These are phyloP conservation scores for Apodemus sylvaticus DNA, from an alignment of 2,113 vertebrate species.

Conservation along the genomic window DNA sequence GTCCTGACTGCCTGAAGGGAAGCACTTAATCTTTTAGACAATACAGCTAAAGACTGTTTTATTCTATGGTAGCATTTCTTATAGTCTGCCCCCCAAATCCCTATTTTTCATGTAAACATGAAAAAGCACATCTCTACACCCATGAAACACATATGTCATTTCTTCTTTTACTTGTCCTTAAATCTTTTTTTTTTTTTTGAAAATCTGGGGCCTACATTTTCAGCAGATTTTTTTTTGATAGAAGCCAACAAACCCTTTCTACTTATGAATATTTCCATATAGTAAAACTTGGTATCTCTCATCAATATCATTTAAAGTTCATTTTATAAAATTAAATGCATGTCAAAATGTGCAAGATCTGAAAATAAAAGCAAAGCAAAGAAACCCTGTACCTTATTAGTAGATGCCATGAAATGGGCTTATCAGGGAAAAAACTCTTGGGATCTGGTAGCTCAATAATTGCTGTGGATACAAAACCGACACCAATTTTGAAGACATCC, in stretches of 20 bases:
- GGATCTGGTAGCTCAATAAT: not conserved
- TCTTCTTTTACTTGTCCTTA: slow-evolving; percentile 14
- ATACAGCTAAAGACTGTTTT: not conserved
- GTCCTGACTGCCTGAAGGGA: not conserved
- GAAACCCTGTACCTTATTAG: slow-evolving; percentile 69
- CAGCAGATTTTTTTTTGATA: slow-evolving; percentile 77
- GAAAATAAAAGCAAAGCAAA: slow-evolving; percentile 83
- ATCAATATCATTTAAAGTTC: slow-evolving; percentile 81
- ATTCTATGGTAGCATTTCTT: slow-evolving; percentile 39
- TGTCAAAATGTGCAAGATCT: slow-evolving; percentile 78
- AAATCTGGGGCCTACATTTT: slow-evolving; percentile 74
- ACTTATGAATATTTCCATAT: slow-evolving; percentile 83
- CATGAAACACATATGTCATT: slow-evolving; percentile 19
- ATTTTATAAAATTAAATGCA: slow-evolving; percentile 85
- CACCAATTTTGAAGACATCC: not conserved
- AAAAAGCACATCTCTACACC: slow-evolving; percentile 44
- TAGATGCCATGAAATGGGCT: slow-evolving; percentile 72
- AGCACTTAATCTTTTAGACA: slow-evolving; percentile 47
- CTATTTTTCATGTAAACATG: slow-evolving; percentile 30
- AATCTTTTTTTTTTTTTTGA: slow-evolving; percentile 75
- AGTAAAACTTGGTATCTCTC: slow-evolving; percentile 84
- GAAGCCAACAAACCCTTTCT: slow-evolving; percentile 84
- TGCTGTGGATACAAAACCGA: not conserved
- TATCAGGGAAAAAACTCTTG: slow-evolving; percentile 74
- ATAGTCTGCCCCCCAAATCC: not conserved